Conservation (phyloP, 2,113 vertebrate species). For the human (Homo sapiens) region DNA sequence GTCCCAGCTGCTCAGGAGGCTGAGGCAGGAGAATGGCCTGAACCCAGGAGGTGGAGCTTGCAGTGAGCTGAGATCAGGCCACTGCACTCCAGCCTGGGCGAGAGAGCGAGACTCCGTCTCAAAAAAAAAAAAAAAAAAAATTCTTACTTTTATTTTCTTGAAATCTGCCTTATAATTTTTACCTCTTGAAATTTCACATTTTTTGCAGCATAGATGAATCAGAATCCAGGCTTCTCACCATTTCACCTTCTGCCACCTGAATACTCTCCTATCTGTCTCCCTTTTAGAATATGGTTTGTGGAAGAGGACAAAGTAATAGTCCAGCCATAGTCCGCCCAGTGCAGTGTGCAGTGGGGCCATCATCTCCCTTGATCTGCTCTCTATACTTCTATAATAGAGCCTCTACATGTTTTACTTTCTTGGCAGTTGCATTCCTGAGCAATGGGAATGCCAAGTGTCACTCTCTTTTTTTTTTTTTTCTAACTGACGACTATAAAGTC, state of each 20-base stretch:
- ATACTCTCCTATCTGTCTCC: not conserved
- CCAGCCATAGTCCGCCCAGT: not conserved
- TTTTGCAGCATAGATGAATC: not conserved
- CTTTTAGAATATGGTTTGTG: not conserved
- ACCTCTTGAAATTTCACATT: not conserved
- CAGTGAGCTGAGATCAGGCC: rapidly evolving
- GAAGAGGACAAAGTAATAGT: not conserved
- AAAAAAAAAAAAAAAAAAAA: not conserved
- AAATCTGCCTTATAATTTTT: not conserved
- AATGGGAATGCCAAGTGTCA: not conserved
- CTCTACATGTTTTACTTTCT: not conserved
- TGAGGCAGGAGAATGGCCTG: too few relatives aligned
- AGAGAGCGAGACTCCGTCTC: too few relatives aligned
- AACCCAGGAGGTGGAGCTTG: too few relatives aligned
- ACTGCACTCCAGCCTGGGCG: too few relatives aligned
- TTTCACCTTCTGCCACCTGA: not conserved
- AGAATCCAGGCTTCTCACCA: not conserved
- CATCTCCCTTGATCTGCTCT: slow-evolving; percentile 45
- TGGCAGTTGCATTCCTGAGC: slow-evolving; percentile 42
- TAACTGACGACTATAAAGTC: not conserved
- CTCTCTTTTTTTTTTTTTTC: not conserved
- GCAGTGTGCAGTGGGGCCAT: not conserved
- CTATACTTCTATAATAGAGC: slow-evolving; percentile 44
- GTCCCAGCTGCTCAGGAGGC: too few relatives aligned
- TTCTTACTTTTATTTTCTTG: not conserved